Base-by-base conservation (phyloP, 2,888 invertebrate species). In the Polia nebulosa region DNA sequence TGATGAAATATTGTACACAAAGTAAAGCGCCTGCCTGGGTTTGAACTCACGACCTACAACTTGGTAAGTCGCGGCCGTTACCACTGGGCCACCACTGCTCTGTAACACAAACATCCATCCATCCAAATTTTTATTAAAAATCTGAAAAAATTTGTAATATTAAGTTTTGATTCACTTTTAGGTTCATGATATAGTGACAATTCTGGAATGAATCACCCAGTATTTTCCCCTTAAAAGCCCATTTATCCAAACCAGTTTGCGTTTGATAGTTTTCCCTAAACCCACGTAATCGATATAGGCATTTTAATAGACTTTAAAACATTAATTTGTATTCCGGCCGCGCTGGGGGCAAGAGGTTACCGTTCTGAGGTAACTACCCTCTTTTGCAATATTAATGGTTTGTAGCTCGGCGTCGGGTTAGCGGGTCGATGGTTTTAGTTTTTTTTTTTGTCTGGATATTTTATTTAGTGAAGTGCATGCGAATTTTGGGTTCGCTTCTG, bases 321-420 rank as follows among this genome's bases (percentile, higher is more conserved):
- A 73, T 80, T 70, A 27, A 82, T 82, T 78, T 20, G 69, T 80
- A 82, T 81, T 73, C 78, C 41, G 55, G 17, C 59, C 49, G 27
- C 44, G 49, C 44, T 32, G 41, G 36, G 49, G 58, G 41, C 64
- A 44, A 45, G 61, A 66, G 61, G 64, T 66, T 80, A 66, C 45
- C 59, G 45, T 53, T 68, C 52, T 15, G 63, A 41, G 57, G 72
- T 72, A 64, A 71, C 81, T 73, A 78, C 76, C 78, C 76, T 71
- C 69, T 51, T 57, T 53, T 82, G 53, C 56, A 80, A 80, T 69
- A 73, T 78, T 73, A 74, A 82, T 80, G 70, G n/a, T 52, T 57
- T 45, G 57, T 78, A 32, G 22, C 27, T 32, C 22, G 27, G 47
- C 27, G 56, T 39, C 15, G 68, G 41, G 52, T 59, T 67, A 25